These are phyloP conservation scores for Synergus itoensis DNA, from an alignment of 2,888 invertebrate species.

Conservation along the genomic window DNA sequence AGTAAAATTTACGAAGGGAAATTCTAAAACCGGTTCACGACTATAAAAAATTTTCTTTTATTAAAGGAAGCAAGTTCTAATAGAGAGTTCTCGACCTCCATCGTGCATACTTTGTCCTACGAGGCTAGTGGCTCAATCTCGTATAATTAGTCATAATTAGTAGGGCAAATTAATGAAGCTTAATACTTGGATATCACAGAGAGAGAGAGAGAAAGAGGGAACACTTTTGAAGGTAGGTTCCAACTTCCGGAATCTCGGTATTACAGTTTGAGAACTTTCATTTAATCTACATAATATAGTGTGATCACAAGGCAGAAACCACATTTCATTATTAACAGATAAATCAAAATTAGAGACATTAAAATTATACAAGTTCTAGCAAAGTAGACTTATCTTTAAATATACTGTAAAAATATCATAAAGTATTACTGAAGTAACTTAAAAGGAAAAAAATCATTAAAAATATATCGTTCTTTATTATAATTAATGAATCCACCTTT, in stretches of 20 bases:
- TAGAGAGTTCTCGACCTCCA: constrained; percentile 9
- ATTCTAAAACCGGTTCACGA: neutral
- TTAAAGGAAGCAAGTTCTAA: constrained; percentile 19
- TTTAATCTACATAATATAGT: constrained; percentile 8
- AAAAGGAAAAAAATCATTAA: no score
- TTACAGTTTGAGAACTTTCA: constrained; percentile 3
- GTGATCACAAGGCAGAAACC: neutral
- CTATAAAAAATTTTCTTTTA: constrained; percentile 3
- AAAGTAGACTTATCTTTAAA: no score
- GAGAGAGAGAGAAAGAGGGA: constrained; percentile 19
- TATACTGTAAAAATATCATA: no score
- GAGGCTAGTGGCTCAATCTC: constrained; percentile 9
- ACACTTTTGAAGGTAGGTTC: neutral
- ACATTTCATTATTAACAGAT: no score
- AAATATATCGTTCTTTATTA: no score
- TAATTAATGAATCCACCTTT: no score
- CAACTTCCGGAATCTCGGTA: constrained; percentile 10
- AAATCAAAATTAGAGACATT: no score
- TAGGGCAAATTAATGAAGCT: constrained; percentile 31
- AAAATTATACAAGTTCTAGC: no score
- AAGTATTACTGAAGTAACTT: no score
- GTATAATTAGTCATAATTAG: constrained; percentile 35
- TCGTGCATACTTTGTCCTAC: constrained; percentile 5
- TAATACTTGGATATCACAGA: constrained; percentile 26
- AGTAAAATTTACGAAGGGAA: no score